Evolutionary conservation across 2,113 vertebrate genomes (phyloP).

Genomic region (Solenodon paradoxus): DNA sequence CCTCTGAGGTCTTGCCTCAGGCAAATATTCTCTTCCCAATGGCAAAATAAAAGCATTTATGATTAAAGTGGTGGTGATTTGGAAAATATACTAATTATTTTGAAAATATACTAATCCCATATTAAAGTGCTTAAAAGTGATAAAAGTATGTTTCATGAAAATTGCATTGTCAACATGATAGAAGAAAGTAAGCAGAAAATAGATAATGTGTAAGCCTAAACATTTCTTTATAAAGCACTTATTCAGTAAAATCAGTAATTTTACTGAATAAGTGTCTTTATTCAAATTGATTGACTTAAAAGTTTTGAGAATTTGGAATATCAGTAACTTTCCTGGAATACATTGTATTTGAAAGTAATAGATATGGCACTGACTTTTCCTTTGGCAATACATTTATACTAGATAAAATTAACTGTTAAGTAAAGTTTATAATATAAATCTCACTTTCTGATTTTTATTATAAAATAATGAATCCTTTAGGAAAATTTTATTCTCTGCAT

Average conservation of each 20-base stretch:
- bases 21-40: neutral
- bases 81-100: neutral
- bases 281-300: constrained; percentile 13
- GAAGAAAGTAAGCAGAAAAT: constrained; percentile 3
- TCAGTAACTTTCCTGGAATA: neutral
- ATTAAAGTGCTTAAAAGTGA: neutral
- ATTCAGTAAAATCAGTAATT: neutral
- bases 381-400: neutral
- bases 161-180: neutral
- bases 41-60: neutral
- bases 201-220: neutral
- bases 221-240: neutral
- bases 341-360: constrained; percentile 9
- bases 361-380: neutral
- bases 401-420: neutral
- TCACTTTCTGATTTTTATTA: neutral
- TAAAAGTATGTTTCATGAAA: constrained; percentile 8
- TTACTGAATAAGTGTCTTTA: constrained; percentile 11
- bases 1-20: neutral
- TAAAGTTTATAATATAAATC: constrained; percentile 15
- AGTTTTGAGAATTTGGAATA: neutral
- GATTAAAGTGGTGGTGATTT: neutral
- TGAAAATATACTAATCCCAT: neutral
- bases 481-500: neutral
- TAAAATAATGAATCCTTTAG: neutral